Base-by-base conservation (phyloP, 2,797 vertebrate genomes). In the Naso thynnoides region DNA sequence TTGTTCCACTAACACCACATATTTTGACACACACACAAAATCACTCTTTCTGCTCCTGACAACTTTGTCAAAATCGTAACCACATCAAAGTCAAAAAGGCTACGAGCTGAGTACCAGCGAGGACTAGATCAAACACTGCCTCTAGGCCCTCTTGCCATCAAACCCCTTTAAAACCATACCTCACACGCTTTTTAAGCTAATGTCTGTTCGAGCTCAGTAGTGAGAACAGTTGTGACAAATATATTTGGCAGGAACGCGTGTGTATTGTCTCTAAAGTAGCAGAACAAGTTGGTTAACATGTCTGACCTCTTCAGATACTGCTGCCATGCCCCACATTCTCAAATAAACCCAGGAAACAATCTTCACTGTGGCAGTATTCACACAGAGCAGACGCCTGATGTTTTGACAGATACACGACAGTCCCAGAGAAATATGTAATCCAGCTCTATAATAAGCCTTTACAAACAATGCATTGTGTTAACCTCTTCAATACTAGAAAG, bases 241-340 rank as follows among this genome's bases (percentile, higher is more conserved):
- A 67, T 80, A 68, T 81, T 79, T 24, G 23, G 76, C 68, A 72
- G 76, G 63, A 86, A 83, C 60, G 53, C 42, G 55, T 52, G 61
- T 5, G 33, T 66, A 78, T 91, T 91, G 88, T 91, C 71, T 84
- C 39, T 44, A 65, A 90, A 91, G 90, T 36, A 49, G 93, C 76
- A 88, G 73, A 93, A 95, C 94, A 57, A 88, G 95, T 94, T 58
- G 60, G 92, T 87, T 87, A 44, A 86, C 93, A 86, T 91, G 88
- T 85, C 82, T 88, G 76, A 88, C 76, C 78, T 82, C 75, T 85
- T 54, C 60, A 76, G 70, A 76, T 68, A 76, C 77, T 56, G 64
- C 73, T 62, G 85, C 79, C 75, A 3, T 88, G 78, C 82, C 78
- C 63, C 47, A 61, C 64, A 81, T 86, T 86, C 38, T 64, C 61